Evolutionary conservation across 2,797 vertebrate species (phyloP).

Genomic region (Heterohyrax brucei): DNA sequence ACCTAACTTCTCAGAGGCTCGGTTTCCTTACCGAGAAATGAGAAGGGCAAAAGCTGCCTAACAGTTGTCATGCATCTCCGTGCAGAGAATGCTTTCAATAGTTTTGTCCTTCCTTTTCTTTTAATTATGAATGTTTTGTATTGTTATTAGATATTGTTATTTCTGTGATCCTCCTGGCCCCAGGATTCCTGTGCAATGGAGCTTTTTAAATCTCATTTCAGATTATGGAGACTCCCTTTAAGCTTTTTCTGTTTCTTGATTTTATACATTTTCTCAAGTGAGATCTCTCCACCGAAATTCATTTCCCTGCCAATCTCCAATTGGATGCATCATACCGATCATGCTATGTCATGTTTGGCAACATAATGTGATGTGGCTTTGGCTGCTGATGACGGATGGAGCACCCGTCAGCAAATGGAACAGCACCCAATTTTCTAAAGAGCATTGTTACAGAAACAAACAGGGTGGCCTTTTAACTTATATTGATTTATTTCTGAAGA

Average conservation of each 20-base stretch:
- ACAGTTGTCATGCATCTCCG: background rate
- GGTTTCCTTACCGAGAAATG: background rate
- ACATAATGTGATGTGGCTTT: slow-evolving; percentile 80
- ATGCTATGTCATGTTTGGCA: slow-evolving; percentile 72
- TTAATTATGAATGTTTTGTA: background rate
- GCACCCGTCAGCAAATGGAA: slow-evolving; percentile 76
- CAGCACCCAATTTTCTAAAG: slow-evolving; percentile 87
- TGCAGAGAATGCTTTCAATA: background rate
- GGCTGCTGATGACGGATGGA: slow-evolving; percentile 84
- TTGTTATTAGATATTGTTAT: background rate
- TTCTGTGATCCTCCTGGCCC: background rate
- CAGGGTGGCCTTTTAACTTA: slow-evolving; percentile 88
- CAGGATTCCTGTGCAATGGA: background rate
- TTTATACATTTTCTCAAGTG: slow-evolving; percentile 59
- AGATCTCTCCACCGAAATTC: slow-evolving; percentile 56
- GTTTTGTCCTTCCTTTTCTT: background rate
- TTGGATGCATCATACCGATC: slow-evolving; percentile 81
- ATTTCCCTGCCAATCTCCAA: slow-evolving; percentile 80
- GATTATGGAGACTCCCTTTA: background rate
- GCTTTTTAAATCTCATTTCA: slow-evolving; percentile 35
- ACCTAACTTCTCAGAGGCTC: background rate
- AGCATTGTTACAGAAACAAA: slow-evolving; percentile 88
- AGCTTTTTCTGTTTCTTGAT: slow-evolving; percentile 51
- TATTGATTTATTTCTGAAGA: slow-evolving; percentile 88
- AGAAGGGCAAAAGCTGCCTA: background rate